phyloP scores from a whole-genome alignment of 2,888 invertebrate genomes.

The Drosophila demipolita region DNA sequence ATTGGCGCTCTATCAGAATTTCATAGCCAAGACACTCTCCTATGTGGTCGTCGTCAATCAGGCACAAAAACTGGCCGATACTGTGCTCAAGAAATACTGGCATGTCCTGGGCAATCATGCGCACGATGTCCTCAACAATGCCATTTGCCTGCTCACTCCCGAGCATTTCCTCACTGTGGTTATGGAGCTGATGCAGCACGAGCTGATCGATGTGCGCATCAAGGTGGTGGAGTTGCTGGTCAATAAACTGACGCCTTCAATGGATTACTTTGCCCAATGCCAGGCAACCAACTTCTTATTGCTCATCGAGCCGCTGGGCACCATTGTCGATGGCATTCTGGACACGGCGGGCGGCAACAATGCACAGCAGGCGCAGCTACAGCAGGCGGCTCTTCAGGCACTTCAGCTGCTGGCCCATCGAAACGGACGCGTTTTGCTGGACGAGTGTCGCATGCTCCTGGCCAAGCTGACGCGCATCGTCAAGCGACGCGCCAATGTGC shows the following conservation, averaged over 20 bases:
- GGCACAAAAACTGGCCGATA: slow-evolving; percentile 86
- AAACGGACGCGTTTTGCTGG: slow-evolving; percentile 89
- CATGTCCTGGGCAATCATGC: slow-evolving; percentile 91
- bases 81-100: slow-evolving; percentile 90
- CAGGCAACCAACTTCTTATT: slow-evolving; percentile 86
- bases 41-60: slow-evolving; percentile 89
- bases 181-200: slow-evolving; percentile 90
- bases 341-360: slow-evolving; percentile 84
- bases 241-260: slow-evolving; percentile 90
- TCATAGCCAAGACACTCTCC: slow-evolving; percentile 89
- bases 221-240: slow-evolving; percentile 95
- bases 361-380: slow-evolving; percentile 85
- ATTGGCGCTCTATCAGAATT: slow-evolving; percentile 88
- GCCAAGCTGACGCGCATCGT: slow-evolving; percentile 87
- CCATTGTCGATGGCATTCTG: slow-evolving; percentile 87
- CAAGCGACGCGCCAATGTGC: slow-evolving; percentile 74
- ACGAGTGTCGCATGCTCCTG: slow-evolving; percentile 90
- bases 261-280: slow-evolving; percentile 87
- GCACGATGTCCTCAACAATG: slow-evolving; percentile 92
- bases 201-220: slow-evolving; percentile 89
- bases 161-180: slow-evolving; percentile 92
- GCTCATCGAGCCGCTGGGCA: slow-evolving; percentile 87
- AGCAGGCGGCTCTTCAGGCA: slow-evolving; percentile 93
- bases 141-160: slow-evolving; percentile 92
- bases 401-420: slow-evolving; percentile 92